Evolutionary conservation across 2,797 vertebrate genomes (phyloP), one percentile per base, ranked within the genome.

Genomic region (Catostomus latipinnis): DNA sequence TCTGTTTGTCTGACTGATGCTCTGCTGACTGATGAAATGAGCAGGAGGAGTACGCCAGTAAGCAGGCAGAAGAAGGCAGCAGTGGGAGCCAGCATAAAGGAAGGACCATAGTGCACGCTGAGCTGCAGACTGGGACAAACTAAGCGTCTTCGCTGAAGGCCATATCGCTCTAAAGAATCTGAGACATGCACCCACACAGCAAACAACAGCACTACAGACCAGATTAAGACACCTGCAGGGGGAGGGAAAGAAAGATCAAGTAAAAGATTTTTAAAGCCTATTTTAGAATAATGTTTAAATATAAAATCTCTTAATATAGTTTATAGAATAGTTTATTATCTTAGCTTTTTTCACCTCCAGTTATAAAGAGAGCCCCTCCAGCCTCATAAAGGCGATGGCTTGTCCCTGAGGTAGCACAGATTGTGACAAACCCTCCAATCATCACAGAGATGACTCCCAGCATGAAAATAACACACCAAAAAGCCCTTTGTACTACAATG

Each of bases 151-250:
- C 91, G 95, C 83, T 84, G 86, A 12, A 79, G 83, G 70, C 84
- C 90, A 63, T 96, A 97, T 85, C 86, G 90, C 83, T 96, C 94
- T 87, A 98, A 89, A 87, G 95, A 94, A 74, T 94, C 94, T 88
- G 96, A 88, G 0, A 92, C 93, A 84, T 98, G 94, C 76, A 97
- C 86, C 97, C 97, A 98, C 88, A 96, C 92, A 88, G 96, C 91
- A 60, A 95, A 96, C 88, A 98, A 94, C 78, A 96, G 6, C 65
- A 97, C 89, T 81, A 97, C 95, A 22, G 92, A 84, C 0, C 95
- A 92, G 82, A 95, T 94, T 80, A 96, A 88, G 85, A 95, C 73
- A 45, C 96, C 96, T 98, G 85, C 8, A 86, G 87, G 49, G 49
- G 1, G 3, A 16, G 49, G 7, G 8, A 34, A 34, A 34, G 3